Percentiles rank a stretch among this genome's conserved stretches.
Evolutionary conservation across 2,113 vertebrate genomes (phyloP).

Genomic region (Oceanodroma tethys): DNA sequence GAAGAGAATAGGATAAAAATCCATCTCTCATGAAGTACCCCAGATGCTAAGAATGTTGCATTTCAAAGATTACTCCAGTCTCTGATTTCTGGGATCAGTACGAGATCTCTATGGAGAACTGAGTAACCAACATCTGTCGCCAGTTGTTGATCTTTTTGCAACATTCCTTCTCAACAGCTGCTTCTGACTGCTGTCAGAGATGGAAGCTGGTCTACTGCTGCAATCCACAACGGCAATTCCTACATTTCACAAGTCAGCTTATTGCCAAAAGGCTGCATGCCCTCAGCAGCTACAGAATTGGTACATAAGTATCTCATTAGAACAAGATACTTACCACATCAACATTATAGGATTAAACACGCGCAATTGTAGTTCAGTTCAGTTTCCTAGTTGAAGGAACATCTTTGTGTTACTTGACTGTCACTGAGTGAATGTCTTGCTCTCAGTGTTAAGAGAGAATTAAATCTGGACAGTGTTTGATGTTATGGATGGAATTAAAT

Average conservation of each 20-base stretch:
- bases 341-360: not conserved
- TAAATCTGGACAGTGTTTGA: not conserved
- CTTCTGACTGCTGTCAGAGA: not conserved
- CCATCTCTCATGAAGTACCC: not conserved
- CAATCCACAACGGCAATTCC: not conserved
- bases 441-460: not conserved
- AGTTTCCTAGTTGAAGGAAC: not conserved
- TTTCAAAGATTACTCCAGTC: not conserved
- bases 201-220: not conserved
- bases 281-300: not conserved
- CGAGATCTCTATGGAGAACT: not conserved
- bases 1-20: not conserved
- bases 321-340: not conserved
- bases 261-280: not conserved
- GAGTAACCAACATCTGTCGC: not conserved
- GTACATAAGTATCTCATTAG: not conserved
- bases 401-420: not conserved
- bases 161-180: not conserved
- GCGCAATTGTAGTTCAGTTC: not conserved
- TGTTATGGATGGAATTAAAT: not conserved
- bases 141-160: not conserved
- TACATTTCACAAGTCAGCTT: not conserved
- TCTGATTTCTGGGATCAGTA: not conserved
- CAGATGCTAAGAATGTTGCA: not conserved
- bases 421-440: not conserved